phyloP scores from a whole-genome alignment of 2,113 vertebrate genomes.

The Sinocyclocheilus grahami region DNA sequence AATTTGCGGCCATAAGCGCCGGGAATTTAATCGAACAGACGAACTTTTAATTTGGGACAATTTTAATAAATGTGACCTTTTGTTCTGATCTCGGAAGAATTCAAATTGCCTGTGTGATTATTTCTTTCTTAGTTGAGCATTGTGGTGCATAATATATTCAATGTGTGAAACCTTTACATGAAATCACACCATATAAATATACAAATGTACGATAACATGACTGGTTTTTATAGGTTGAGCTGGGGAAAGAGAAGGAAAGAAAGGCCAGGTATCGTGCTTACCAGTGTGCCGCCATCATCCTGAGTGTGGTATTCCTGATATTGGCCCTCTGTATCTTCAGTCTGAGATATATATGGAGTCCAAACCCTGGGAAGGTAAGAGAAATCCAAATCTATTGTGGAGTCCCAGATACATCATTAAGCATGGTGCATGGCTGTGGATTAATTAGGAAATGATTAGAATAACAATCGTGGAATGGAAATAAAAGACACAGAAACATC shows the following conservation, averaged over 20 bases:
- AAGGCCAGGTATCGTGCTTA: slow-evolving; percentile 62
- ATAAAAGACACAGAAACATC: slow-evolving; percentile 32
- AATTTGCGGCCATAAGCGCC: slow-evolving; percentile 73
- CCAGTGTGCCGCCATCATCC: slow-evolving; percentile 68
- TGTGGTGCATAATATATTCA: slow-evolving; percentile 21
- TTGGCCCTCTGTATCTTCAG: slow-evolving; percentile 71
- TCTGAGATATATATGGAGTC: slow-evolving; percentile 73
- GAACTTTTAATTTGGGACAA: slow-evolving; percentile 72
- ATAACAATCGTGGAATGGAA: slow-evolving; percentile 34
- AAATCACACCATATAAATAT: slow-evolving; percentile 11
- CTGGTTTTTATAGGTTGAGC: slow-evolving; percentile 67
- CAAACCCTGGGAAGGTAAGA: slow-evolving; percentile 73
- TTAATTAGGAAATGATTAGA: slow-evolving; percentile 41
- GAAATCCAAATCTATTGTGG: neutral
- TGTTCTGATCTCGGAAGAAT: slow-evolving; percentile 59
- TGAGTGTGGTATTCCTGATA: slow-evolving; percentile 69
- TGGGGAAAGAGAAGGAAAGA: slow-evolving; percentile 72
- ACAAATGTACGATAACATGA: neutral
- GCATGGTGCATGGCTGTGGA: slow-evolving; percentile 29
- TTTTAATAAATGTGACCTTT: slow-evolving; percentile 73
- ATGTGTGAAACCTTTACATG: neutral
- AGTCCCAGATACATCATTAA: slow-evolving; percentile 2
- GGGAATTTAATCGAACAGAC: slow-evolving; percentile 70
- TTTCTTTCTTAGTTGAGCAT: slow-evolving; percentile 36
- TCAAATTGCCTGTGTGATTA: slow-evolving; percentile 49